phyloP scores from a whole-genome alignment of 2,888 invertebrate species.

The Carterocephalus palaemon region DNA sequence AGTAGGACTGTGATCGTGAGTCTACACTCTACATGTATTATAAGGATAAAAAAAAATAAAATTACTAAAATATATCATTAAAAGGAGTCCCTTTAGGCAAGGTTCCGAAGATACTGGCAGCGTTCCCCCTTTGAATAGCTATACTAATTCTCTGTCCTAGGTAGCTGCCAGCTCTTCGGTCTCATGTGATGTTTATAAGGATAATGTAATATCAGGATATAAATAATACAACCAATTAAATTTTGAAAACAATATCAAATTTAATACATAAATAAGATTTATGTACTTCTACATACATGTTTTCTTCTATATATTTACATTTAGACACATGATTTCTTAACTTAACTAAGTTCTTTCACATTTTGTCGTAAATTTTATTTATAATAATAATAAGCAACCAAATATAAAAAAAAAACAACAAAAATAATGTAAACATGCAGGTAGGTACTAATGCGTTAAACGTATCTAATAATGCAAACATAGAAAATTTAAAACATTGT shows the following conservation, averaged over 20 bases:
- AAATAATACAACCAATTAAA: constrained; percentile 66
- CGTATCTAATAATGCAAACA: constrained; percentile 59
- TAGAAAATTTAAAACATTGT: constrained; percentile 55
- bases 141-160: too few species aligned
- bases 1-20: too few species aligned
- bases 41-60: too few species aligned
- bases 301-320: constrained; percentile 76
- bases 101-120: too few species aligned
- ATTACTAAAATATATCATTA: too few species aligned
- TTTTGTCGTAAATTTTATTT: constrained; percentile 51
- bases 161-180: too few species aligned
- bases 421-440: constrained; percentile 52
- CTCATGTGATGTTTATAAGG: too few species aligned
- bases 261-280: constrained; percentile 79
- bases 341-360: constrained; percentile 57
- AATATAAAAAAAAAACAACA: constrained; percentile 57
- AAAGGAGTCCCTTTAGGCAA: too few species aligned
- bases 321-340: constrained; percentile 74
- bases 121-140: too few species aligned
- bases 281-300: constrained; percentile 77
- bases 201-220: not conserved
- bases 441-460: constrained; percentile 35
- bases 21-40: too few species aligned
- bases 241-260: constrained; percentile 80
- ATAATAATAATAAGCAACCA: constrained; percentile 65